A percentile compares a stretch with the other conserved stretches of the same genome.
These are phyloP conservation scores for Emydocephalus ijimae DNA, from an alignment of 2,113 vertebrate species.

Conservation along the genomic window DNA sequence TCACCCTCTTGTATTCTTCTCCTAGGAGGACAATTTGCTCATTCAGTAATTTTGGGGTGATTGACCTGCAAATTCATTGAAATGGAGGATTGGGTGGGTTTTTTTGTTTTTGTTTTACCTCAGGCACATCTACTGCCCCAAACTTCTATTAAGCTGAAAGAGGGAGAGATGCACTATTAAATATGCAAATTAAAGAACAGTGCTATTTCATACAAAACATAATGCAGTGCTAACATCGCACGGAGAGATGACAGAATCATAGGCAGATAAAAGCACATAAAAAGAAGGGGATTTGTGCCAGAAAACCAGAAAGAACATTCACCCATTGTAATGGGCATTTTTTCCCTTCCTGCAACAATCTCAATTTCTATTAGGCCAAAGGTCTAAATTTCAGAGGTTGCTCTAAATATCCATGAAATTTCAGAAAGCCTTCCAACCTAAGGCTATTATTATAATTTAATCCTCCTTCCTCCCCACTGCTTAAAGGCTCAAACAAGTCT, in stretches of 20 bases:
- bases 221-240: neutral
- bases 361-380: neutral
- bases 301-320: neutral
- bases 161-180: neutral
- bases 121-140: neutral
- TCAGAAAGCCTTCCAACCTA: neutral
- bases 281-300: neutral
- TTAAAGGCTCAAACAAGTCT: neutral
- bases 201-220: neutral
- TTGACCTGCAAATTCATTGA: neutral
- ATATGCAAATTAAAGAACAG: neutral
- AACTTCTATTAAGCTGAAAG: neutral
- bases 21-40: neutral
- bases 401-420: neutral
- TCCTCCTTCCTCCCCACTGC: neutral
- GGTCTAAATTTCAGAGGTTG: neutral
- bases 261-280: neutral
- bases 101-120: neutral
- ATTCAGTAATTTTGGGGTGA: neutral
- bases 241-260: neutral
- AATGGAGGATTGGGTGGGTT: neutral
- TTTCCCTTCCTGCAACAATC: neutral
- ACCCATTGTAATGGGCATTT: neutral
- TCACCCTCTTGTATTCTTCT: neutral
- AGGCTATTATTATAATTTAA: neutral